Evolutionary conservation across 2,888 invertebrate genomes (phyloP), one percentile per base, ranked within the genome.

Genomic region (Hydrotaea diabolus): DNA sequence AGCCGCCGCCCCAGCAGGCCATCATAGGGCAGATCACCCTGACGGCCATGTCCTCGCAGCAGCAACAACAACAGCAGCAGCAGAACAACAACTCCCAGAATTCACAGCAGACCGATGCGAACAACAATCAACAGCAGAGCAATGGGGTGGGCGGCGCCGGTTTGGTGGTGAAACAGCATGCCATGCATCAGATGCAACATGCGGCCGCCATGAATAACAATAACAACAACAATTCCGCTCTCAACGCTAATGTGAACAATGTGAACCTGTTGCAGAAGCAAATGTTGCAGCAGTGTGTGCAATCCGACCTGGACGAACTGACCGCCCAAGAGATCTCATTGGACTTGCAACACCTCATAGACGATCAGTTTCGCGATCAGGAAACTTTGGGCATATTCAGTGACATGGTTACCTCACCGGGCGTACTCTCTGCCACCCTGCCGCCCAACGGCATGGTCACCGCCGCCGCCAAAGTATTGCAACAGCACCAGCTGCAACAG

Each of bases 291-390:
- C 95, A 95, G 87, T 96, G 96, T 92, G 95, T 96, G 85, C 96
- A 96, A 82, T 96, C 96, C 84, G 97, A 98, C 90, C 93, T 98
- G 85, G 96, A 96, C 91, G 98, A 98, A 92, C 94, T 98, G 89
- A 97, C 97, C 92, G 96, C 96, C 81, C 97, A 97, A 87, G 98
- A 98, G 93, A 97, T 98, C 92, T 97, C 97, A 87, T 94, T 98
- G 90, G 98, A 98, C 91, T 93, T 98, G 87, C 97, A 98, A 91
- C 96, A 97, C 92, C 94, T 98, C 89, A 98, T 98, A 90, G 97
- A 98, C 93, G 98, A 98, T 92, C 97, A 97, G 93, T 97, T 98
- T 93, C 95, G 96, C 89, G 97, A 97, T 88, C 94, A 95, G 90
- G 95, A 95, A 89, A 93, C 94, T 2, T 93, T 95, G 92, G 96